phyloP scores from a whole-genome alignment of 1,140 invertebrate genomes.

The Tetraneura akinire region DNA sequence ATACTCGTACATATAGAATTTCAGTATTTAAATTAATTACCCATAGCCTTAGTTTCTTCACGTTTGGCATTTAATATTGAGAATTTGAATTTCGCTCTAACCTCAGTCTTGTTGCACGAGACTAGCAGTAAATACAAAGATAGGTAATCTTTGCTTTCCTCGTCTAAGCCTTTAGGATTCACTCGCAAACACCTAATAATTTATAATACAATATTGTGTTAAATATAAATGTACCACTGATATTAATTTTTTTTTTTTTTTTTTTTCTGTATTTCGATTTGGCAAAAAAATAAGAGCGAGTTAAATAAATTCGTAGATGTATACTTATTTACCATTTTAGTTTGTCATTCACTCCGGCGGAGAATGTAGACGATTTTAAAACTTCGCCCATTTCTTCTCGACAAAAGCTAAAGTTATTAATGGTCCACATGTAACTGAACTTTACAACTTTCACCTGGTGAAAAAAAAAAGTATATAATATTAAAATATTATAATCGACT shows the following conservation, averaged over 20 bases:
- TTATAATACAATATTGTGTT: neutral
- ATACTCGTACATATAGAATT: neutral
- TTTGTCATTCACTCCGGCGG: slow-evolving; percentile 98
- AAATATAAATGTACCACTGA: neutral
- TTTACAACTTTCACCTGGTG: slow-evolving; percentile 99
- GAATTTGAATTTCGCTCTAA: slow-evolving; percentile 99
- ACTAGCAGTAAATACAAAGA: slow-evolving; percentile 97
- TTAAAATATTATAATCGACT: neutral
- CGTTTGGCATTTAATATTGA: slow-evolving; percentile 99
- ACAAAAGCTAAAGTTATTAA: slow-evolving; percentile 99
- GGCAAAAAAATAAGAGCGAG: neutral
- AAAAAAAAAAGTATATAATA: slow-evolving; percentile 52
- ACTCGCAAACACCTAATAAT: slow-evolving; percentile 90
- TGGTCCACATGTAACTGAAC: slow-evolving; percentile 99
- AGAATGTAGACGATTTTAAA: slow-evolving; percentile 98
- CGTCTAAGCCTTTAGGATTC: slow-evolving; percentile 98
- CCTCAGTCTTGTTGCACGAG: slow-evolving; percentile 99
- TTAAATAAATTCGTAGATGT: neutral
- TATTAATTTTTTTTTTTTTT: too few relatives aligned
- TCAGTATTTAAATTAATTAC: slow-evolving; percentile 60
- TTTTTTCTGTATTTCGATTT: too few relatives aligned
- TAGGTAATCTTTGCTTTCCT: slow-evolving; percentile 99
- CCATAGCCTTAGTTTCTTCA: slow-evolving; percentile 99
- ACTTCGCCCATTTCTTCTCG: slow-evolving; percentile 99
- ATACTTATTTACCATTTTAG: slow-evolving; percentile 86